Percentiles rank a stretch among this genome's conserved stretches.
Conservation (phyloP, 2,113 vertebrate genomes). For the Pollimyrus isidori region DNA sequence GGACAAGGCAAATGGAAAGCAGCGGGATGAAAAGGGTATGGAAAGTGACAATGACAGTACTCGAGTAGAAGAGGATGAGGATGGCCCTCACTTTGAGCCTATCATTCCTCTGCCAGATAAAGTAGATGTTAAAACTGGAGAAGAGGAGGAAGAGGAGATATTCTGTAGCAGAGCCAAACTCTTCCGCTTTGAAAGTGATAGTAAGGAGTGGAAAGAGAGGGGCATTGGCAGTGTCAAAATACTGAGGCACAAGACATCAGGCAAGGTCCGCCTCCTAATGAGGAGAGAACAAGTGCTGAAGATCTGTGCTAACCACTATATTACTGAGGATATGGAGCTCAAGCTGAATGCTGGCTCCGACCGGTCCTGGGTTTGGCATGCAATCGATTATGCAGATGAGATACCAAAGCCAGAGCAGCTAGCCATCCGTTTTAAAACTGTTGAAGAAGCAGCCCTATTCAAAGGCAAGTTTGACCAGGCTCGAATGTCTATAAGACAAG, state of each 20-base stretch:
- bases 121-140: slow-evolving; percentile 92
- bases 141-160: slow-evolving; percentile 94
- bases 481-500: slow-evolving; percentile 58
- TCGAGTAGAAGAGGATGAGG: slow-evolving; percentile 81
- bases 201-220: slow-evolving; percentile 95
- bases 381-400: slow-evolving; percentile 92
- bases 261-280: slow-evolving; percentile 93
- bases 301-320: slow-evolving; percentile 97
- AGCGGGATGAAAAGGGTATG: slow-evolving; percentile 50
- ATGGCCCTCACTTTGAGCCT: slow-evolving; percentile 96
- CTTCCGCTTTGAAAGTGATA: slow-evolving; percentile 83
- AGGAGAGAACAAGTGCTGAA: slow-evolving; percentile 94
- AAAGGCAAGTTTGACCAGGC: slow-evolving; percentile 88
- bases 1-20: slow-evolving; percentile 19
- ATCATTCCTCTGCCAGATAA: slow-evolving; percentile 95
- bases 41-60: slow-evolving; percentile 79
- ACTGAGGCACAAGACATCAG: slow-evolving; percentile 80
- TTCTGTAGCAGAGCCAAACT: slow-evolving; percentile 92
- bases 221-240: slow-evolving; percentile 94
- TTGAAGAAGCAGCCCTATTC: slow-evolving; percentile 83
- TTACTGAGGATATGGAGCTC: slow-evolving; percentile 83
- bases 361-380: slow-evolving; percentile 93
- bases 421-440: slow-evolving; percentile 92
- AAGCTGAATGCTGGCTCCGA: slow-evolving; percentile 84
- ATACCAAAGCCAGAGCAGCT: slow-evolving; percentile 83